phyloP scores from a whole-genome alignment of 2,888 invertebrate species.

The Galeopsomyia nigrocyanea region DNA sequence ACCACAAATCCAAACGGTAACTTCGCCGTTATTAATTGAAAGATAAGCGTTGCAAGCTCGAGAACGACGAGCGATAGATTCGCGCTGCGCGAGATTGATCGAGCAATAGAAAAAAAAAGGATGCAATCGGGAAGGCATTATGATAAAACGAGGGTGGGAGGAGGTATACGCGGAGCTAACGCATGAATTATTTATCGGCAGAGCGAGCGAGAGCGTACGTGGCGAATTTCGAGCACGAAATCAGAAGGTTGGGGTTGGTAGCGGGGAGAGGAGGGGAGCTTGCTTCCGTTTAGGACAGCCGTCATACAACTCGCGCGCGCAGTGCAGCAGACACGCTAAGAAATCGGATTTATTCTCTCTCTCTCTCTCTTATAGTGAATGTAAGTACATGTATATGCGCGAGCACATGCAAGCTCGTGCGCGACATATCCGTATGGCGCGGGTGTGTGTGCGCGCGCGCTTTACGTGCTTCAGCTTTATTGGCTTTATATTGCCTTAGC shows the following conservation, averaged over 20 bases:
- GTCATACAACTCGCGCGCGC: neutral
- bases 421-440: constrained; percentile 32
- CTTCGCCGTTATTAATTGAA: too few relatives aligned
- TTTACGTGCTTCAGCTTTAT: constrained; percentile 46
- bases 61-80: too few relatives aligned
- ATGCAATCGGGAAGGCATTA: constrained; percentile 17
- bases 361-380: too few relatives aligned
- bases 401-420: neutral
- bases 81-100: too few relatives aligned
- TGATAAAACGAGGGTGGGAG: constrained; percentile 21
- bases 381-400: too few relatives aligned
- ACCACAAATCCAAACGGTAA: too few relatives aligned
- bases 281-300: neutral
- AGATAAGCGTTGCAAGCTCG: too few relatives aligned
- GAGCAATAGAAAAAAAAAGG: neutral
- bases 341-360: constrained; percentile 35
- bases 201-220: neutral
- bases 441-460: constrained; percentile 3
- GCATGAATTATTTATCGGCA: constrained; percentile 41
- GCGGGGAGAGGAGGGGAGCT: neutral
- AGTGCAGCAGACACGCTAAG: constrained; percentile 32
- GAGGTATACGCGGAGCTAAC: neutral
- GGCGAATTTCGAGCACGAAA: neutral
- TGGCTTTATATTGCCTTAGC: constrained; percentile 43
- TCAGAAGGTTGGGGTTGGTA: too few relatives aligned